Evolutionary conservation across 2,888 invertebrate genomes (phyloP).

Genomic region (Cinara cedri): DNA sequence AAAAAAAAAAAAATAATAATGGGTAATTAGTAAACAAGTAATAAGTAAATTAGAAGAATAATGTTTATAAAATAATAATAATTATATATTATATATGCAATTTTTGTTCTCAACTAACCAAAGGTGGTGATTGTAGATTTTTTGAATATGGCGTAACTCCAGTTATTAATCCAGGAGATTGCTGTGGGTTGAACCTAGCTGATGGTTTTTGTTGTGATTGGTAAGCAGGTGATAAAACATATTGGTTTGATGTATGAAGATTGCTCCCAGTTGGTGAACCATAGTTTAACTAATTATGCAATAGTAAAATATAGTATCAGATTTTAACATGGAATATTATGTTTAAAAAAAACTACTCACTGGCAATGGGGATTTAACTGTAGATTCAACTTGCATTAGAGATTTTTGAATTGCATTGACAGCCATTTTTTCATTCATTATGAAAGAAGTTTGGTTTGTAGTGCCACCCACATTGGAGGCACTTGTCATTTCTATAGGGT

Average conservation of each 20-base stretch:
- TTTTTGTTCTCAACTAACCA: slow-evolving; percentile 10
- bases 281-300: slow-evolving; percentile 33
- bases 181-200: slow-evolving; percentile 32
- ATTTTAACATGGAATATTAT: background rate
- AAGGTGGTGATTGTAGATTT: slow-evolving; percentile 35
- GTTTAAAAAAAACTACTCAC: slow-evolving; percentile 21
- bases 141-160: slow-evolving; percentile 28
- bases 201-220: slow-evolving; percentile 40
- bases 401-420: slow-evolving; percentile 90
- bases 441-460: slow-evolving; percentile 38
- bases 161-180: slow-evolving; percentile 7
- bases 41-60: too few relatives aligned
- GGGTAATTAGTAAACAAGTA: background rate
- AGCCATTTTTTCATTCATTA: slow-evolving; percentile 76
- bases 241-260: slow-evolving; percentile 37
- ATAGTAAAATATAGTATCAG: background rate
- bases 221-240: slow-evolving; percentile 40
- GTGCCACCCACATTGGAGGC: slow-evolving; percentile 16
- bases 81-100: background rate
- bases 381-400: slow-evolving; percentile 83
- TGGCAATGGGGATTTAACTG: slow-evolving; percentile 68
- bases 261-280: background rate
- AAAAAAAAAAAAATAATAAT: too few relatives aligned
- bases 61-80: background rate
- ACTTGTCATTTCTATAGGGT: slow-evolving; percentile 16